These are phyloP conservation scores for Ataeniobius toweri DNA, from an alignment of 2,797 vertebrate species.

Conservation along the genomic window DNA sequence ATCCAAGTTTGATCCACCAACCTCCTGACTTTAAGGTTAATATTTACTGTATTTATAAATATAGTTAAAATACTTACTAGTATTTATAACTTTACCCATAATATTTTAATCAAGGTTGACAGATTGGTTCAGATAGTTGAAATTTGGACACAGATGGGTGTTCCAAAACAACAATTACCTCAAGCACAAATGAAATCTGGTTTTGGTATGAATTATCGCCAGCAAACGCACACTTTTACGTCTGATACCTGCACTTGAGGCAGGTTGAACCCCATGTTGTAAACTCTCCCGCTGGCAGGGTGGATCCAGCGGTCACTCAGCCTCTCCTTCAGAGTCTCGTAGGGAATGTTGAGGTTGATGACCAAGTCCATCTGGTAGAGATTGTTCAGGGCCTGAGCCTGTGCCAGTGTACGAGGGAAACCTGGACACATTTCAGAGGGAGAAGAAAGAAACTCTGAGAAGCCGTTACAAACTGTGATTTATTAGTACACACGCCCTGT, in stretches of 20 bases:
- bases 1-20: background rate
- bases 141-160: background rate
- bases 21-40: too few species aligned
- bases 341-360: slow-evolving; percentile 93
- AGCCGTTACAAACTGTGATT: background rate
- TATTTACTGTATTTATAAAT: background rate
- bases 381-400: slow-evolving; percentile 87
- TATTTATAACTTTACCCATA: background rate
- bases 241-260: slow-evolving; percentile 81
- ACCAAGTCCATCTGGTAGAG: slow-evolving; percentile 89
- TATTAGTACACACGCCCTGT: background rate
- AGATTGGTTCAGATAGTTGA: too few species aligned
- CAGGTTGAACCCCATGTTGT: slow-evolving; percentile 96
- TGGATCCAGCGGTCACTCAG: slow-evolving; percentile 92
- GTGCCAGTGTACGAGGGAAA: slow-evolving; percentile 88
- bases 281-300: slow-evolving; percentile 88
- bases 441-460: background rate
- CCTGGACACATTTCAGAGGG: slow-evolving; percentile 70
- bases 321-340: slow-evolving; percentile 90
- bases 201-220: background rate
- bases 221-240: background rate
- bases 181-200: background rate
- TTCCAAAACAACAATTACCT: background rate
- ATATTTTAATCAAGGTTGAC: background rate
- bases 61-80: background rate